phyloP scores from a whole-genome alignment of 2,888 invertebrate species.

The Petrolisthes manimaculis region DNA sequence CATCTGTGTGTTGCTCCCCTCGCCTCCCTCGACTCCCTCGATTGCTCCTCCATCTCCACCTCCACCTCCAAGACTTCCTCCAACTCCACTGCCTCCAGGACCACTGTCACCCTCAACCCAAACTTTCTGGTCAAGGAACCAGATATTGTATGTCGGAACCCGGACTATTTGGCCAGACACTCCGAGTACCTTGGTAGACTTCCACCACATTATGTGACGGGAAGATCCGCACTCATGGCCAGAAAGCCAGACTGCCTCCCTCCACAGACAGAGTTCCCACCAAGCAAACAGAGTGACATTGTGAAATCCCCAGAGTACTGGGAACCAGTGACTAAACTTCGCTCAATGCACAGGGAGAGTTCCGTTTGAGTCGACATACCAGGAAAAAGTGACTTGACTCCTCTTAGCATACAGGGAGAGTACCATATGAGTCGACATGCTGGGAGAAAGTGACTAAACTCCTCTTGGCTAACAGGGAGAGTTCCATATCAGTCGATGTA shows the following conservation, averaged over 20 bases:
- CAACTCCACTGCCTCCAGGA: conserved; percentile 31
- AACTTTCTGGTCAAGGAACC: conserved; percentile 49
- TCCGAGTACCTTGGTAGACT: neutral
- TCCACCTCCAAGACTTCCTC: neutral
- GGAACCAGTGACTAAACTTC: no score
- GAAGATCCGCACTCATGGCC: no score
- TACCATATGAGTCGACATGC: no score
- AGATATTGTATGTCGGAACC: conserved; percentile 32
- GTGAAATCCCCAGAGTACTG: conserved; percentile 1
- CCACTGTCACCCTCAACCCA: conserved; percentile 55
- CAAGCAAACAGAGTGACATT: neutral
- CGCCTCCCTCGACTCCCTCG: conserved; percentile 56
- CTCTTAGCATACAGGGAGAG: no score
- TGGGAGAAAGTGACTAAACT: no score
- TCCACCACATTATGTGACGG: no score
- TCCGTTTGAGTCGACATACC: no score
- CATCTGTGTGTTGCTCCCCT: conserved; percentile 44
- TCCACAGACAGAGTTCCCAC: neutral
- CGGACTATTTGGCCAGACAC: conserved; percentile 21
- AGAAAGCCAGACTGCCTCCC: conserved; percentile 1
- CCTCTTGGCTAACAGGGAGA: no score
- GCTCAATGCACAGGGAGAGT: no score
- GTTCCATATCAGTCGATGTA: no score
- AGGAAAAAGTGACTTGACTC: no score
- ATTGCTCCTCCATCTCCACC: conserved; percentile 35